Evolutionary conservation across 1,140 invertebrate genomes (phyloP), one percentile per base, ranked within the genome.

Genomic region (Rhopalosiphum maidis): DNA sequence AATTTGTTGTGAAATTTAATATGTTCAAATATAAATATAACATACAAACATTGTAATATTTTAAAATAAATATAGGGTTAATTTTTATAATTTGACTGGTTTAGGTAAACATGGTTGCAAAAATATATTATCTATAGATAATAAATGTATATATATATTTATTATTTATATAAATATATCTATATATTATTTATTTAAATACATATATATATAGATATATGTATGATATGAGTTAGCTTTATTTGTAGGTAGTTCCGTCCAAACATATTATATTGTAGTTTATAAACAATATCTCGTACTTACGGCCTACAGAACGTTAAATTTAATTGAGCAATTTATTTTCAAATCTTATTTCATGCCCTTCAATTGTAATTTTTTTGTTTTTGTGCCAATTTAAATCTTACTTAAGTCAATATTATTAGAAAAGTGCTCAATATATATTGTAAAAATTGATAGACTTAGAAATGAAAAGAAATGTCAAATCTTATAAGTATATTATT

Each of bases 171-270:
- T 90, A 87, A 48, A n/a, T 87, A 46, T 77, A 77, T 77, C 60
- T n/a, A 90, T 60, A 37, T n/a, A 41, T 90, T 51, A 60, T 90
- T 37, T 90, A 90, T 60, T 41, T 90, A 37, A 37, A 15, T 89
- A 37, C 46, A 43, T 91, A 90, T 68, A 68, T 68, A 91, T 91
- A 41, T 60, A 46, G 60, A 37, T 54, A 60, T 91, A 77, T 77
- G n/a, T 91, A 82, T 82, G 7, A 91, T 83, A 83, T 48, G 48
- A 51, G 25, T 54, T 93, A 93, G 91, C 82, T 93, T 93, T 54
- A 86, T 93, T 85, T 93, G 91, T 93, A 93, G 91, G 82, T 93
- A 93, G 91, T 86, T 93, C 91, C 91, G 91, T 93, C 91, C 91
- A 93, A 85, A 86, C 23, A 83, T 54, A 54, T 77, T 77, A 77